These are phyloP conservation scores for Reticulitermes speratus DNA, from an alignment of 1,140 invertebrate genomes.

Conservation along the genomic window DNA sequence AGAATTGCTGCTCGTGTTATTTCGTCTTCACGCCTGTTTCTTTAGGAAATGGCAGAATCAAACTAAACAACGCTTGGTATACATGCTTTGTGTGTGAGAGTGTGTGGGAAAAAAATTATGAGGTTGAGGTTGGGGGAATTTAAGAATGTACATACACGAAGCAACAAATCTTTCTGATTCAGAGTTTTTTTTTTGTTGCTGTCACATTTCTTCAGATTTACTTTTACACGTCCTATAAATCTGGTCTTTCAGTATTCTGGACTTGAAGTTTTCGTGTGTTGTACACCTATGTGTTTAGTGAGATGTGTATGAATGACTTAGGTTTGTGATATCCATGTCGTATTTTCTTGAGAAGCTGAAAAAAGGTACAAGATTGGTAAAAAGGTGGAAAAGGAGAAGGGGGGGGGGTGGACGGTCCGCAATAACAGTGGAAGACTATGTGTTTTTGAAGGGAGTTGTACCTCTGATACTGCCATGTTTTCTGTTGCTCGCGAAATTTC, in stretches of 20 bases:
- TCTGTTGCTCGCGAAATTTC: slow-evolving; percentile 33
- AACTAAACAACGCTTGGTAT: neutral
- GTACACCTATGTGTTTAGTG: neutral
- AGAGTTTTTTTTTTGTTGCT: neutral
- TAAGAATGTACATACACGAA: neutral
- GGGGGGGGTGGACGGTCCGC: neutral
- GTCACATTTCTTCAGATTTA: slow-evolving; percentile 4
- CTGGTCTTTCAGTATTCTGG: neutral
- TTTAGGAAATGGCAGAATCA: slow-evolving; percentile 7
- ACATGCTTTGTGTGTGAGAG: neutral
- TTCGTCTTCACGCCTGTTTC: slow-evolving; percentile 10
- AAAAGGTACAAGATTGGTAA: neutral
- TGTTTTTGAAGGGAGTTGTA: slow-evolving; percentile 25
- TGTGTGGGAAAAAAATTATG: neutral
- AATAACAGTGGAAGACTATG: neutral
- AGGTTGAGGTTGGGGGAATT: neutral
- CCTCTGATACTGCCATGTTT: slow-evolving; percentile 30
- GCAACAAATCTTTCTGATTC: neutral
- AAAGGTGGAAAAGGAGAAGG: neutral
- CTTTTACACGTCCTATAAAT: slow-evolving; percentile 6
- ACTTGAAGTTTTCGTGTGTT: neutral
- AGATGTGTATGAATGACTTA: slow-evolving; percentile 12
- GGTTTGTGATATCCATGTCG: neutral
- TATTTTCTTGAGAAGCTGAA: neutral
- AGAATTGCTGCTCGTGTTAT: slow-evolving; percentile 6